Percentiles rank a stretch among this genome's conserved stretches.
Evolutionary conservation across 2,113 vertebrate species (phyloP).

Genomic region (Myiozetetes cayanensis): DNA sequence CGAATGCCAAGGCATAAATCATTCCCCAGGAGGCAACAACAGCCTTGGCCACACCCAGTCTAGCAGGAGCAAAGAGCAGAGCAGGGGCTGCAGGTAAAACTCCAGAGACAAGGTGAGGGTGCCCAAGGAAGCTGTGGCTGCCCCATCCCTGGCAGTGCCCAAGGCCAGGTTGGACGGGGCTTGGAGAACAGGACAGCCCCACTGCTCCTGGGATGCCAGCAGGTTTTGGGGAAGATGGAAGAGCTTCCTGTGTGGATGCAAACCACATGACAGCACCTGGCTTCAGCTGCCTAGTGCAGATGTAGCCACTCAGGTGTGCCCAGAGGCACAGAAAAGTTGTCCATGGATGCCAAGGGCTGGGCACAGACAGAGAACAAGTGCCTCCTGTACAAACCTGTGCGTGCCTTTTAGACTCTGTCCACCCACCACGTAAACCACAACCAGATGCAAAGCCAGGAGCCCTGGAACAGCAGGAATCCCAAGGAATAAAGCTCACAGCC

Average conservation of each 20-base stretch:
- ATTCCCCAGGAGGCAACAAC: not conserved
- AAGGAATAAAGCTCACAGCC: not conserved
- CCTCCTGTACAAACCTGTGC: not conserved
- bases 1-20: not conserved
- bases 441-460: not conserved
- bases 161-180: not conserved
- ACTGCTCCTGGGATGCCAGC: not conserved
- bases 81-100: not conserved
- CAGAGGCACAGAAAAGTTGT: not conserved
- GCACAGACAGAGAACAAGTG: not conserved
- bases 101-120: not conserved
- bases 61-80: not conserved
- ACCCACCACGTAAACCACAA: not conserved
- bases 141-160: not conserved
- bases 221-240: not conserved
- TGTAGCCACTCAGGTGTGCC: not conserved
- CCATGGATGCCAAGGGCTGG: not conserved
- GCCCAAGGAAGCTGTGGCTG: not conserved
- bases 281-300: not conserved
- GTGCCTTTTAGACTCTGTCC: not conserved
- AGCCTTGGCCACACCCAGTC: not conserved
- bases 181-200: not conserved
- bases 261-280: not conserved
- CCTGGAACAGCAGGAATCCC: not conserved
- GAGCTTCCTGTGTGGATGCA: not conserved